phyloP scores from a whole-genome alignment of 2,888 invertebrate genomes.

The Aromia moschata region DNA sequence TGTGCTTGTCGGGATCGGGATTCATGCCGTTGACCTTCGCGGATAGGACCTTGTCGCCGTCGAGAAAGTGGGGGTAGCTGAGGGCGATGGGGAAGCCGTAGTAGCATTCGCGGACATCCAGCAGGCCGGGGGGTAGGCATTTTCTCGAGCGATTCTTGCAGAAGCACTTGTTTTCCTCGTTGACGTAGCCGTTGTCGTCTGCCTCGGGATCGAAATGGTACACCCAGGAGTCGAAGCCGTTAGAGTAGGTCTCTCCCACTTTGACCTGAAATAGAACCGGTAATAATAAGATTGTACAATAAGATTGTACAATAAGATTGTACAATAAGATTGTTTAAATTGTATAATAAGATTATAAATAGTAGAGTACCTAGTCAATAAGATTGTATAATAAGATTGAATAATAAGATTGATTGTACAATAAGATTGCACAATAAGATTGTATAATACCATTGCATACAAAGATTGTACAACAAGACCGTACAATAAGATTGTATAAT shows the following conservation, averaged over 20 bases:
- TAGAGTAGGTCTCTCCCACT: slow-evolving; percentile 68
- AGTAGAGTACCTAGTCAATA: too few relatives aligned
- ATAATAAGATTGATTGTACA: too few relatives aligned
- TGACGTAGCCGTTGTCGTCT: slow-evolving; percentile 78
- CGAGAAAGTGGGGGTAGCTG: slow-evolving; percentile 88
- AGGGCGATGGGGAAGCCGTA: slow-evolving; percentile 91
- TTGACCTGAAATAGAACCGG: slow-evolving; percentile 65
- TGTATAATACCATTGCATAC: too few relatives aligned
- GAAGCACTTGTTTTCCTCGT: slow-evolving; percentile 83
- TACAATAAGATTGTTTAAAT: too few relatives aligned
- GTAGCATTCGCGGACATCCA: slow-evolving; percentile 88
- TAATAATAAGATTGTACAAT: too few relatives aligned
- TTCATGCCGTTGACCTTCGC: slow-evolving; percentile 72
- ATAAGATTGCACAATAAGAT: too few relatives aligned
- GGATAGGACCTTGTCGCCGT: slow-evolving; percentile 72
- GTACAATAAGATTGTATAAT: too few relatives aligned
- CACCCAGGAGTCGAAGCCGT: slow-evolving; percentile 74
- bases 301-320: too few relatives aligned
- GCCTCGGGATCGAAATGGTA: slow-evolving; percentile 81
- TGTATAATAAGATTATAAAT: too few relatives aligned
- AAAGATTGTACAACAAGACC: too few relatives aligned
- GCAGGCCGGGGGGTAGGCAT: slow-evolving; percentile 78
- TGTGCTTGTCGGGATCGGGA: slow-evolving; percentile 73
- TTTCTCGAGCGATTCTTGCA: slow-evolving; percentile 70
- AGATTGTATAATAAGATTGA: too few relatives aligned